Percentiles rank a stretch among this genome's conserved stretches.
phyloP scores from a whole-genome alignment of 2,797 vertebrate genomes.

The Dendrocincla fuliginosa region DNA sequence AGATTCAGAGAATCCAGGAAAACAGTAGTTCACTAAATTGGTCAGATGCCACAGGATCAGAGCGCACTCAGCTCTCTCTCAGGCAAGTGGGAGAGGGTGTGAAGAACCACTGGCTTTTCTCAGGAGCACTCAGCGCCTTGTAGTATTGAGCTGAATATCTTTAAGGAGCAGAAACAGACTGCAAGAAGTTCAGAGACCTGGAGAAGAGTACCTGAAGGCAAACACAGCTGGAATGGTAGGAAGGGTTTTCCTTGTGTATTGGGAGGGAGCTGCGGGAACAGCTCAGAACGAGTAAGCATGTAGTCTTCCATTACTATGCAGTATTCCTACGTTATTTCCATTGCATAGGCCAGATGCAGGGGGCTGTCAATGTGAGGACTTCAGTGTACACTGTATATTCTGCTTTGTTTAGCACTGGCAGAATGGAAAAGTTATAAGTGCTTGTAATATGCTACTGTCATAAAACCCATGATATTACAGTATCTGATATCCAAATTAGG shows the following conservation, averaged over 20 bases:
- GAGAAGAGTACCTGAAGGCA: conserved; percentile 33
- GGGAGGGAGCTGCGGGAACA: neutral
- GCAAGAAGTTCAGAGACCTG: neutral
- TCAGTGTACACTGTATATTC: neutral
- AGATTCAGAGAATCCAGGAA: conserved; percentile 22
- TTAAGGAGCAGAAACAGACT: conserved; percentile 12
- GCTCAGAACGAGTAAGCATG: neutral
- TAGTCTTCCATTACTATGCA: neutral
- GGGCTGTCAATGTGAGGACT: neutral
- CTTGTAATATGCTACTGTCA: neutral
- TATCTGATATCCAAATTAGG: neutral
- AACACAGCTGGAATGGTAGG: conserved; percentile 2
- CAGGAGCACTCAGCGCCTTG: conserved; percentile 4
- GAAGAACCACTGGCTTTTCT: neutral
- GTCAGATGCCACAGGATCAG: neutral
- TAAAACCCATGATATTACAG: neutral
- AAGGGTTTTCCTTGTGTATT: conserved; percentile 42
- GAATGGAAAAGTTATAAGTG: neutral
- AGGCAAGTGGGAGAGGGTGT: neutral
- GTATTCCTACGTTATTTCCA: neutral
- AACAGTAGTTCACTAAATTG: neutral
- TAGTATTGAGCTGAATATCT: conserved; percentile 23
- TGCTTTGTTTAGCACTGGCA: neutral
- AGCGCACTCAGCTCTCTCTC: neutral
- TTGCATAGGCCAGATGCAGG: neutral